These are phyloP conservation scores for Cuniculus paca DNA, from an alignment of 2,797 vertebrate genomes.

Conservation along the genomic window DNA sequence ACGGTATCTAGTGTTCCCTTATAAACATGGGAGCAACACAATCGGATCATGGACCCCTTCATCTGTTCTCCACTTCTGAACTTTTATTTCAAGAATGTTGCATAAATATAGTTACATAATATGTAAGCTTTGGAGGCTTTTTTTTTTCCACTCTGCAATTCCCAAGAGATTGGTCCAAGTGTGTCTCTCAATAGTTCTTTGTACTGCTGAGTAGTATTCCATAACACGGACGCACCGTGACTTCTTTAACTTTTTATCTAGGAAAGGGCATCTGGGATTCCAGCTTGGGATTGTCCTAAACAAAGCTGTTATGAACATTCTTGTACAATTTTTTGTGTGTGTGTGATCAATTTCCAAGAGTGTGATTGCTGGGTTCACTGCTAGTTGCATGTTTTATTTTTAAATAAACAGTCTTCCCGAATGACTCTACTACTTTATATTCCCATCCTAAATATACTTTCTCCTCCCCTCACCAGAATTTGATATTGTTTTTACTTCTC, in stretches of 20 bases:
- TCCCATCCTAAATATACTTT: not conserved
- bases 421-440: not conserved
- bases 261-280: not conserved
- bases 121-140: not conserved
- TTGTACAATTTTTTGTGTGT: not conserved
- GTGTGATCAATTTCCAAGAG: not conserved
- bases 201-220: not conserved
- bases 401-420: not conserved
- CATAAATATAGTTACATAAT: not conserved
- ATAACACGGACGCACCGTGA: too few relatives aligned
- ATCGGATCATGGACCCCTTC: not conserved
- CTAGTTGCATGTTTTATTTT: not conserved
- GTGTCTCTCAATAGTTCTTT: not conserved
- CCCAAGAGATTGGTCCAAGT: not conserved
- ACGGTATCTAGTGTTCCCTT: not conserved
- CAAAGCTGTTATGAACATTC: not conserved
- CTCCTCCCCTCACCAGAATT: not conserved
- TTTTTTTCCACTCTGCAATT: not conserved
- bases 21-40: not conserved
- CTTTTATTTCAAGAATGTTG: not conserved
- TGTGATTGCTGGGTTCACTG: not conserved
- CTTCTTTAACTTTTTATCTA: not conserved
- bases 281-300: not conserved
- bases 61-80: not conserved
- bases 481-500: not conserved